These are phyloP conservation scores for Papilio machaon DNA, from an alignment of 1,140 invertebrate genomes.

Conservation along the genomic window DNA sequence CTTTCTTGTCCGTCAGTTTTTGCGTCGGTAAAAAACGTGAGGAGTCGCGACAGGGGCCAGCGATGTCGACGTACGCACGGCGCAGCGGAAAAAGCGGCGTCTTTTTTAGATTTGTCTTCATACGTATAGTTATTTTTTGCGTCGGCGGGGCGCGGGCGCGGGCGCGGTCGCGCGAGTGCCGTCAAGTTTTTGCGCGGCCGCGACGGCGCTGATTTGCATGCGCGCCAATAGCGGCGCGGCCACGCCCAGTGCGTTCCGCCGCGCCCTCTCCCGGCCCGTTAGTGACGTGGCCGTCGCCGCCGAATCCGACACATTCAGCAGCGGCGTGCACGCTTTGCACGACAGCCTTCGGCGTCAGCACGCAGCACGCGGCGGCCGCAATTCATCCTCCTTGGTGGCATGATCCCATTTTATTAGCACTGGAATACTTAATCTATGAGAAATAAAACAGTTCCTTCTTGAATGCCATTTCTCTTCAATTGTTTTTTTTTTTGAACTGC, in stretches of 20 bases:
- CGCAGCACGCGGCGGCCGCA: too few relatives aligned
- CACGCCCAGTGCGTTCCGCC: conserved; percentile 55
- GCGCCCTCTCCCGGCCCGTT: conserved; percentile 40
- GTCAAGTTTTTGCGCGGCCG: conserved; percentile 65
- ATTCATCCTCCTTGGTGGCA: too few relatives aligned
- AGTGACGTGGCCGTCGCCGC: conserved; percentile 41
- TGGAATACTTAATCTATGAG: too few relatives aligned
- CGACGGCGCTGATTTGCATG: conserved; percentile 73
- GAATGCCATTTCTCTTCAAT: too few relatives aligned
- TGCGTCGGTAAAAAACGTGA: conserved; percentile 40
- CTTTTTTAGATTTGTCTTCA: conserved; percentile 77
- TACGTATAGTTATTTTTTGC: conserved; percentile 69
- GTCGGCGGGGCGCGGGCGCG: conserved; percentile 64
- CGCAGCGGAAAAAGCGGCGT: conserved; percentile 65
- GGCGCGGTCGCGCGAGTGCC: conserved; percentile 68
- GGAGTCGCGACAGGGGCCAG: conserved; percentile 26
- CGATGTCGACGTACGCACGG: conserved; percentile 40
- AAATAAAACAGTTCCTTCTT: too few relatives aligned
- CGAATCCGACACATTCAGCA: not conserved
- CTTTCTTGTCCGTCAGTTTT: conserved; percentile 42
- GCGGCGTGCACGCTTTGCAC: not conserved
- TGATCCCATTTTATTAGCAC: too few relatives aligned
- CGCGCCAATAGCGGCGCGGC: conserved; percentile 64
- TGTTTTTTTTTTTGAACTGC: too few relatives aligned
- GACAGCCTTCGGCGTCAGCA: too few relatives aligned